These are phyloP conservation scores for Rhineura floridana DNA, from an alignment of 2,113 vertebrate species.

Conservation along the genomic window DNA sequence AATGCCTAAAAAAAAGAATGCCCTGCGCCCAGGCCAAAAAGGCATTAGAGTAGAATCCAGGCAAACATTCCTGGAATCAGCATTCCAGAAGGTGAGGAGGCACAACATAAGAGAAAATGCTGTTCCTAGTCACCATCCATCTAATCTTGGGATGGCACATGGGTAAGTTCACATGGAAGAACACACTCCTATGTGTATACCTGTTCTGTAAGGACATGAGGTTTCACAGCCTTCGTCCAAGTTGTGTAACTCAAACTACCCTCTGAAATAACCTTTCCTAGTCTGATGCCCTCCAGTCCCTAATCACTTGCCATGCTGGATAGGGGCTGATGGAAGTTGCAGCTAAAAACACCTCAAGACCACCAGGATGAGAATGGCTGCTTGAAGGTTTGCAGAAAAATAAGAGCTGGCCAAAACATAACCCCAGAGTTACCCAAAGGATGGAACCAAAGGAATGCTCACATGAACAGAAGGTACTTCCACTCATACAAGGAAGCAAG, in stretches of 20 bases:
- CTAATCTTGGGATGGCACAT: neutral
- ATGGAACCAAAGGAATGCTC: neutral
- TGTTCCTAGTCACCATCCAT: neutral
- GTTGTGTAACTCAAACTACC: neutral
- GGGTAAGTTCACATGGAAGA: neutral
- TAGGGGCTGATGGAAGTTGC: no score
- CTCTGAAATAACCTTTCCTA: neutral
- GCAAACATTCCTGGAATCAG: neutral
- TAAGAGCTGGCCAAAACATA: neutral
- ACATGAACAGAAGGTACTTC: neutral
- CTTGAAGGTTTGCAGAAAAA: neutral
- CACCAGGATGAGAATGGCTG: no score
- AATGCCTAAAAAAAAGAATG: neutral
- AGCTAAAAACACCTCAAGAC: no score
- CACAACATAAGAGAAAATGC: neutral
- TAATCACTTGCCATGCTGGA: no score
- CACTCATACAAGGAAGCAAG: neutral
- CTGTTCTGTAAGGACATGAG: neutral
- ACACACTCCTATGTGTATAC: neutral
- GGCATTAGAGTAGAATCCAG: neutral
- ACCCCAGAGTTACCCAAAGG: neutral
- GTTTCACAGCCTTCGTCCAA: neutral
- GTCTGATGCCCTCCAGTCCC: no score
- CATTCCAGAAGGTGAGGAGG: neutral
- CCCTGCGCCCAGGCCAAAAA: neutral